Evolutionary conservation across 2,113 vertebrate species (phyloP).

Genomic region (Rissa tridactyla): DNA sequence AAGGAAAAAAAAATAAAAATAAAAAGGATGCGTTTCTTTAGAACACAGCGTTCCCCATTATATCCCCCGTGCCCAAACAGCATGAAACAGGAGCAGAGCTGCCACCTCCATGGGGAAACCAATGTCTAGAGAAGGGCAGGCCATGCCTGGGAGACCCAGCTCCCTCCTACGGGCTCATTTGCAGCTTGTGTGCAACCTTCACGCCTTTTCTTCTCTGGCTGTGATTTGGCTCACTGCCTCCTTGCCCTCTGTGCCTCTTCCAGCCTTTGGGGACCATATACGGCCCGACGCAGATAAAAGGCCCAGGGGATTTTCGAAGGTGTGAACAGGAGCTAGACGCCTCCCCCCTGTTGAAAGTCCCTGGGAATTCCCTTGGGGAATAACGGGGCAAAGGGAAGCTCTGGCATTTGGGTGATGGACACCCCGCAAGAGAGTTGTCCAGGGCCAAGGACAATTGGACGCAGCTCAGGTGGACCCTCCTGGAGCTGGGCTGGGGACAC

Average conservation of each 20-base stretch:
- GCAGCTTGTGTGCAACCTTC: not conserved
- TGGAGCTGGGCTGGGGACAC: not conserved
- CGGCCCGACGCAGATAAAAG: not conserved
- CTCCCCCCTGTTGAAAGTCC: not conserved
- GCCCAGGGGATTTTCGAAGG: not conserved
- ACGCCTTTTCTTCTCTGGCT: not conserved
- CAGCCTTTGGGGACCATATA: not conserved
- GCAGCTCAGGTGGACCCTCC: not conserved
- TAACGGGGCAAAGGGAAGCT: fast-evolving
- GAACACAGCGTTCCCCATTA: not conserved
- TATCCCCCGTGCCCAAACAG: not conserved
- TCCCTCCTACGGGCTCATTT: fast-evolving
- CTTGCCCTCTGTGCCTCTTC: not conserved
- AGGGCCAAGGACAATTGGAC: not conserved
- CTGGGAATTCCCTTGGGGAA: not conserved
- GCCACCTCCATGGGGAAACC: not conserved
- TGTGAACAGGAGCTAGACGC: not conserved
- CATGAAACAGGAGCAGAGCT: not conserved
- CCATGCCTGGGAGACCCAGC: not conserved
- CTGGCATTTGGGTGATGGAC: not conserved
- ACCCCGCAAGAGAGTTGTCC: not conserved
- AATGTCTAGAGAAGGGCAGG: not conserved
- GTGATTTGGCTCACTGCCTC: not conserved
- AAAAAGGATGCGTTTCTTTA: not conserved
- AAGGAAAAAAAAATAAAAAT: not conserved